These are phyloP conservation scores for Ivindomyrus marchei DNA, from an alignment of 2,113 vertebrate genomes.

Conservation along the genomic window DNA sequence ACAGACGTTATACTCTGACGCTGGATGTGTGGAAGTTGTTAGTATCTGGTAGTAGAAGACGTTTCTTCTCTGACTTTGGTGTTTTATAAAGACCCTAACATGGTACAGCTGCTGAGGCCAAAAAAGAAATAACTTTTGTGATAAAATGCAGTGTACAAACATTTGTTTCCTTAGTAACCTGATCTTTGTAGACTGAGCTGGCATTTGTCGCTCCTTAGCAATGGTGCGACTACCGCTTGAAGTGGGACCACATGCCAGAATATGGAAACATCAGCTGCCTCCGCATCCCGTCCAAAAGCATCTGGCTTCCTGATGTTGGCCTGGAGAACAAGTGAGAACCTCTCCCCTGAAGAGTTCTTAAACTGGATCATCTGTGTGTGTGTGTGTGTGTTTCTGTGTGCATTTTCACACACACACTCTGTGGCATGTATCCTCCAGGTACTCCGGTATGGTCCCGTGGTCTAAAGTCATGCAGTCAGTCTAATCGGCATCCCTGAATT, in stretches of 20 bases:
- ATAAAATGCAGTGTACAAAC: background rate
- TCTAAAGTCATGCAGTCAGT: background rate
- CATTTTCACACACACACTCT: background rate
- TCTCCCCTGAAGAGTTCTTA: background rate
- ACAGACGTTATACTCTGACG: background rate
- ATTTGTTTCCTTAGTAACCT: background rate
- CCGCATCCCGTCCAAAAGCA: conserved; percentile 77
- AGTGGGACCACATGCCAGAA: conserved; percentile 64
- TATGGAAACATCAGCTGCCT: conserved; percentile 70
- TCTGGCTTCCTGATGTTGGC: conserved; percentile 85
- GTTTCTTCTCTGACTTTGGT: background rate
- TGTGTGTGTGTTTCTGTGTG: background rate
- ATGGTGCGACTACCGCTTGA: conserved; percentile 84
- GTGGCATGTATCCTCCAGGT: background rate
- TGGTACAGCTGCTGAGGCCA: background rate
- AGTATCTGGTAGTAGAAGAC: background rate
- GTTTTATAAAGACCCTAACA: background rate
- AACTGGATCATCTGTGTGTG: background rate
- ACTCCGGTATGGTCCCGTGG: background rate
- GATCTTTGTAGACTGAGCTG: background rate
- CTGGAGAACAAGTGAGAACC: conserved; percentile 85
- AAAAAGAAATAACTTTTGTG: background rate
- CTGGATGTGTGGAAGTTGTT: background rate
- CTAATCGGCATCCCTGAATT: too few species aligned
- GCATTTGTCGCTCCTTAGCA: conserved; percentile 52